These are phyloP conservation scores for Semotilus atromaculatus DNA, from an alignment of 2,797 vertebrate genomes.

Conservation along the genomic window DNA sequence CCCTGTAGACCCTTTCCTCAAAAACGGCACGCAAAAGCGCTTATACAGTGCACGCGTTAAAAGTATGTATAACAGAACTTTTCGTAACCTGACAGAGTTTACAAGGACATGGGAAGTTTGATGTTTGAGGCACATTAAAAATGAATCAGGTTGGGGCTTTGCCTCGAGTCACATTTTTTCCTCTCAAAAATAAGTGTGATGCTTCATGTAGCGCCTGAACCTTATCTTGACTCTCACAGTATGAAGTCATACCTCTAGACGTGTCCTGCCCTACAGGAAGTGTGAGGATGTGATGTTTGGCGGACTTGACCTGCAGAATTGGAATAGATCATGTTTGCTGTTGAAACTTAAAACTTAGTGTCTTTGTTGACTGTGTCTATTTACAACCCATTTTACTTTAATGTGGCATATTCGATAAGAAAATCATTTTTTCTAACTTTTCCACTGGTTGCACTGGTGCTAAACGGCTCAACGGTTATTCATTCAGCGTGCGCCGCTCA, in stretches of 20 bases:
- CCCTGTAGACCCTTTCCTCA: background rate
- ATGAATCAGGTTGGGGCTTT: background rate
- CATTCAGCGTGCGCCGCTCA: too few relatives aligned
- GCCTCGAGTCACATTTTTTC: background rate
- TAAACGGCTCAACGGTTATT: too few relatives aligned
- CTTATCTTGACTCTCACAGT: background rate
- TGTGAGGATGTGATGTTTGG: background rate
- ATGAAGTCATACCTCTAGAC: background rate
- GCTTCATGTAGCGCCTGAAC: background rate
- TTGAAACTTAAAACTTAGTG: background rate
- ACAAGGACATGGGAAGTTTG: background rate
- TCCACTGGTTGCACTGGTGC: too few relatives aligned
- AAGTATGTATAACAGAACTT: constrained; percentile 3
- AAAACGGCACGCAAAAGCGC: background rate
- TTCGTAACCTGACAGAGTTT: background rate
- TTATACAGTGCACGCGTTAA: background rate
- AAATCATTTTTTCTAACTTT: too few relatives aligned
- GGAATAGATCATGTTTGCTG: background rate
- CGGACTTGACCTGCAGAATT: background rate
- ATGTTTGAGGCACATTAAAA: constrained; percentile 12
- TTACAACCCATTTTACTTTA: background rate
- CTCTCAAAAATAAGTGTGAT: background rate
- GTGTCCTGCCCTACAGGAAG: background rate
- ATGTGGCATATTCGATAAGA: background rate
- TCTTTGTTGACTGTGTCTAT: background rate